Base-by-base conservation (phyloP, 2,797 vertebrate species). In the Netta rufina region DNA sequence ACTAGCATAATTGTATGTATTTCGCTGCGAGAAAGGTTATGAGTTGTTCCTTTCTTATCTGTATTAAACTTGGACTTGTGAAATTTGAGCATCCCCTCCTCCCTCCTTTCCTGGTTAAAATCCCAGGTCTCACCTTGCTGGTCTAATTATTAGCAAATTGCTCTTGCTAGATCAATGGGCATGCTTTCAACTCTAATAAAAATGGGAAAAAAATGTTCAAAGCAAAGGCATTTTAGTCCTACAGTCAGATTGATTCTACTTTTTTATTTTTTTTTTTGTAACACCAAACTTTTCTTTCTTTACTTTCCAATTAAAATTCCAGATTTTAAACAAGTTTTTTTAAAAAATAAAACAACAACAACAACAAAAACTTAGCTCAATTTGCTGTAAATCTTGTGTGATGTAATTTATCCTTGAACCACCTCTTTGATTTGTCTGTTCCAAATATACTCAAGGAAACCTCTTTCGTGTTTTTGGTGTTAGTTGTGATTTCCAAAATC, bases 71-170 rank as follows among this genome's bases (percentile, higher is more conserved):
- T 15, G 32, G 67, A 56, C 9, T 79, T 96, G 38, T 73, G 70
- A 89, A 84, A 49, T 57, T 57, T 72, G 20, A 79, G 39, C 6
- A 57, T 20, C 11, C 66, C 39, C 36, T 57, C 80, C 39, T 82
- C 14, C 12, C 28, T 13, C 18, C 9, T 64, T 14, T 75, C 69
- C 75, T 47, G 49, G 62, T 90, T 91, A 67, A 90, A 96, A 80
- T 76, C 33, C 24, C 32, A 82, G 60, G 22, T 70, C 76, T 71
- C 95, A 47, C 41, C 36, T 95, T 84, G 5, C 49, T 75, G 62
- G 71, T 49, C 81, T 96, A 94, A 95, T 91, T 95, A 96, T 96
- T 91, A 96, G 56, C 27, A 96, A 96, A 97, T 90, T 89, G n/a
- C 56, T 94, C 70, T 92, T 96, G 74, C 83, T 96, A 93, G 94